These are phyloP conservation scores for Nycticorax nycticorax DNA, from an alignment of 2,113 vertebrate genomes.

Conservation along the genomic window DNA sequence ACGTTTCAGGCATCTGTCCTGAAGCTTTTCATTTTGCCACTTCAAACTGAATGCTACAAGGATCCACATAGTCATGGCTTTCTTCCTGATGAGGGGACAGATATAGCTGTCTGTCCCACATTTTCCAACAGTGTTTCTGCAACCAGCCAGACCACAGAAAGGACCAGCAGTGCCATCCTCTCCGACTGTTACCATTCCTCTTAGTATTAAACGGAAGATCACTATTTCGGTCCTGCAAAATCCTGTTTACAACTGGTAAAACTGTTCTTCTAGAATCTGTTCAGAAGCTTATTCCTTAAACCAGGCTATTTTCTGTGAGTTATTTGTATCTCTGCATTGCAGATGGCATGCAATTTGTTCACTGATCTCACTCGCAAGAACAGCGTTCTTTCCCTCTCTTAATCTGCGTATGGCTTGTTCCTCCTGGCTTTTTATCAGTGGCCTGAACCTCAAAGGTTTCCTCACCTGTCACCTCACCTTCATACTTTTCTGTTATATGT, in stretches of 20 bases:
- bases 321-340: conserved; percentile 2
- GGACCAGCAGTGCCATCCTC: neutral
- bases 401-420: neutral
- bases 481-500: neutral
- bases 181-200: neutral
- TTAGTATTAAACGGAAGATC: neutral
- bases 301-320: neutral
- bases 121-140: neutral
- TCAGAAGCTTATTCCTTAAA: neutral
- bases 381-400: neutral
- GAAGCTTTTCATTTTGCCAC: neutral
- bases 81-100: neutral
- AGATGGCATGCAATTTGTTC: conserved; percentile 5
- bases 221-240: neutral
- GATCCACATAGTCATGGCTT: neutral
- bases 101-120: neutral
- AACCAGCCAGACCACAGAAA: neutral
- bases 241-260: neutral
- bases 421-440: neutral
- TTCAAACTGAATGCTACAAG: neutral
- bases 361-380: neutral
- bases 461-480: neutral
- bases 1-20: neutral
- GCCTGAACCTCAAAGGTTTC: neutral
- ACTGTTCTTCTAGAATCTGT: neutral